Evolutionary conservation across 2,888 invertebrate species (phyloP), one percentile per base, ranked within the genome.

Genomic region (Myopa testacea): DNA sequence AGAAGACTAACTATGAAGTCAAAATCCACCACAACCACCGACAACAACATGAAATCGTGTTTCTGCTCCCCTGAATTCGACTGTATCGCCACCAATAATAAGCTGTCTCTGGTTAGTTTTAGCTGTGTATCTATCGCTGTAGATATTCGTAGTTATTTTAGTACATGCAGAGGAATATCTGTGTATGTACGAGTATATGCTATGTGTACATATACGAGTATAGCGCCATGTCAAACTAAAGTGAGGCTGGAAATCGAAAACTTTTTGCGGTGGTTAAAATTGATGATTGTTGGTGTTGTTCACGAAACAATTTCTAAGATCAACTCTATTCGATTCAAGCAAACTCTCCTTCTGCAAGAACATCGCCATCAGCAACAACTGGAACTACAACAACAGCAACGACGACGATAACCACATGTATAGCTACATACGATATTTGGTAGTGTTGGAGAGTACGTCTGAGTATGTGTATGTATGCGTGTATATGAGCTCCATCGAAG

Each of bases 211-310:
- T 26, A 19, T 62, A 58, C n/a, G 16, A 5, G 37, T 7, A 65
- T 8, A 8, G n/a, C 62, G 62, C 34, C 34, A 38, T 19, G 62
- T 58, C 26, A 58, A 38, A 58, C 45, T 71, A 58, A 37, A 26
- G 45, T 37, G 58, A 55, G 37, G 55, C n/a, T 75, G 19, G 65
- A 75, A 75, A 65, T 38, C 26, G 52, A 68, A 67, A 75, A 75
- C 40, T 68, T 75, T 58, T 65, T 65, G 68, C 68, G 75, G 75
- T 40, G 69, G 75, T 75, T 75, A 75, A 75, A 60, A 69, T 75
- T 69, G 55, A 75, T 69, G 68, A 75, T 69, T 75, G 19, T 26
- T 34, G 69, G 65, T 38, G 60, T 68, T 60, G 40, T 60, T 69
- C 71, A 26, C 55, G 37, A 52, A 16, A 50, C 74, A 65, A 34